Conservation (phyloP, 2,113 vertebrate genomes). For the Campylomormyrus tamandua region DNA sequence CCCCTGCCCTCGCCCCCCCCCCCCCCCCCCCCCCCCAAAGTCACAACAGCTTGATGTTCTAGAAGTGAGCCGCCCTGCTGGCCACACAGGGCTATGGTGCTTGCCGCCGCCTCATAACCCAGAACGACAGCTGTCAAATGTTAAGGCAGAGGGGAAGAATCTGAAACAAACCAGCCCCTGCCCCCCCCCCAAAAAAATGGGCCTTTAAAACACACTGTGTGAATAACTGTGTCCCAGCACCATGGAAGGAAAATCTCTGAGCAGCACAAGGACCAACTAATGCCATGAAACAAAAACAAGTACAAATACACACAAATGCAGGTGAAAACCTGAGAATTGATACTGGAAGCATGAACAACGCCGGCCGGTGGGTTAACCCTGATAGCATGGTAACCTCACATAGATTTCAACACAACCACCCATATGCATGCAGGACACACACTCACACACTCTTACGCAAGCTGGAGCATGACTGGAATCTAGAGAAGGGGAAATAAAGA, state of each 20-base stretch:
- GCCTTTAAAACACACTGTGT: background rate
- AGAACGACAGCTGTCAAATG: background rate
- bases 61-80: background rate
- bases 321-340: background rate
- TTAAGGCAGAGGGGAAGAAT: background rate
- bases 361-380: background rate
- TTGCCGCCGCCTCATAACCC: background rate
- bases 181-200: background rate
- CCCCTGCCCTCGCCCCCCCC: background rate
- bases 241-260: background rate
- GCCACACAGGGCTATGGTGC: background rate
- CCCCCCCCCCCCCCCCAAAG: background rate
- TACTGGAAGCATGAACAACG: background rate
- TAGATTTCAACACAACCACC: background rate
- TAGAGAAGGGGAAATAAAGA: background rate
- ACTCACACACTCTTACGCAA: background rate
- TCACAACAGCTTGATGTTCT: background rate
- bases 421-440: background rate
- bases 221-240: background rate
- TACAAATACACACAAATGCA: background rate
- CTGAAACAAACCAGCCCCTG: background rate
- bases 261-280: background rate
- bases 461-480: background rate
- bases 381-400: background rate
- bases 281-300: background rate